Conservation (phyloP, 2,888 invertebrate species). For the Sphaerophoria rueppellii region DNA sequence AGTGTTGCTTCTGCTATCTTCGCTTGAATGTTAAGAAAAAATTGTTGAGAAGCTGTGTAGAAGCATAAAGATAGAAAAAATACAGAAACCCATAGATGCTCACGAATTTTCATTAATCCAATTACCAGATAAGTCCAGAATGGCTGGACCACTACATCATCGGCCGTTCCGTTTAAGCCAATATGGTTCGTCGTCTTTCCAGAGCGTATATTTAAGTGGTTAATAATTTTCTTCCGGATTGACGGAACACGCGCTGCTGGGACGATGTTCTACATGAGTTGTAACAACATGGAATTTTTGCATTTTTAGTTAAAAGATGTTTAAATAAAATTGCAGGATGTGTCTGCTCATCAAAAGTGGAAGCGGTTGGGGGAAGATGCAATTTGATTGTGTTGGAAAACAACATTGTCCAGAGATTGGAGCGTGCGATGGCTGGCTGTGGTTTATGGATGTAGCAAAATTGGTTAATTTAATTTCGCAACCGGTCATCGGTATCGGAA, state of each 20-base stretch:
- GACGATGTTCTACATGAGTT: conserved; percentile 68
- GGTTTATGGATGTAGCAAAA: conserved; percentile 54
- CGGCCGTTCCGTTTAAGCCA: conserved; percentile 46
- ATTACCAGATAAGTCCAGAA: conserved; percentile 78
- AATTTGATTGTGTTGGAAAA: background rate
- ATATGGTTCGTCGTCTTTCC: conserved; percentile 47
- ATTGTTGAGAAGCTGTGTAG: background rate
- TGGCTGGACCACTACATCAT: background rate
- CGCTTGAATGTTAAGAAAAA: background rate
- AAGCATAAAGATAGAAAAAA: conserved; percentile 50
- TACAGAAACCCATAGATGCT: conserved; percentile 59
- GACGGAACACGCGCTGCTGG: conserved; percentile 70
- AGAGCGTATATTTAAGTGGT: conserved; percentile 4
- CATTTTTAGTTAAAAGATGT: conserved; percentile 56
- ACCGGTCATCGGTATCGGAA: conserved; percentile 36
- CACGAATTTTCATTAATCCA: conserved; percentile 77
- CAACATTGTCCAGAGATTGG: conserved; percentile 21
- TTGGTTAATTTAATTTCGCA: conserved; percentile 3
- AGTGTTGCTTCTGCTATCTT: conserved; percentile 34
- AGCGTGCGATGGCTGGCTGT: conserved; percentile 9
- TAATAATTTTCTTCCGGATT: conserved; percentile 70
- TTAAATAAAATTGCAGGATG: conserved; percentile 49
- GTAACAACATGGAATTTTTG: conserved; percentile 69
- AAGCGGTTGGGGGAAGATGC: background rate
- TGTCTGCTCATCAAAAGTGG: background rate